Conservation (phyloP, 2,888 invertebrate species). For the Amorpha juglandis region DNA sequence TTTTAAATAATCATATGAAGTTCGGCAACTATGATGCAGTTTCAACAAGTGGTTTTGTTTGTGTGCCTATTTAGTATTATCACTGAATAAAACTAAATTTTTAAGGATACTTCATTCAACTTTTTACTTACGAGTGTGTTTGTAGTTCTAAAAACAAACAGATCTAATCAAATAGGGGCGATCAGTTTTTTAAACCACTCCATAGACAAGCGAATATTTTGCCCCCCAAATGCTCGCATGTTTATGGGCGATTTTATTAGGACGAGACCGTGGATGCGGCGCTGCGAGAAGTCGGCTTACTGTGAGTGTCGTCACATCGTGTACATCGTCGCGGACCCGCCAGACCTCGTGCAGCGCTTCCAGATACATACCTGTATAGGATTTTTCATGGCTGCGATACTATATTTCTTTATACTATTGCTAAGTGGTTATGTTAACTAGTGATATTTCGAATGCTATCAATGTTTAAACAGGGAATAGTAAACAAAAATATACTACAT, state of each 20-base stretch:
- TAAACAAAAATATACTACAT: too few relatives aligned
- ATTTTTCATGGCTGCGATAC: slow-evolving; percentile 13
- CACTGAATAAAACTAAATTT: background rate
- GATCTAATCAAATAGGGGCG: slow-evolving; percentile 23
- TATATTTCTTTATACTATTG: background rate
- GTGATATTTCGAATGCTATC: slow-evolving; percentile 7
- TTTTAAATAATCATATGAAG: too few relatives aligned
- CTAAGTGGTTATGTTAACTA: slow-evolving; percentile 1
- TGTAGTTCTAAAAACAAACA: background rate
- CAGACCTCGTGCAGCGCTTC: slow-evolving; percentile 7
- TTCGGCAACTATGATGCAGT: too few relatives aligned
- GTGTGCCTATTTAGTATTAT: too few relatives aligned
- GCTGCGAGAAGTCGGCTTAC: slow-evolving; percentile 96
- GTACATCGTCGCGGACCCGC: slow-evolving; percentile 29
- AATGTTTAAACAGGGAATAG: background rate
- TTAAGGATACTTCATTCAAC: background rate
- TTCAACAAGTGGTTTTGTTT: too few relatives aligned
- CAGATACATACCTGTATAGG: slow-evolving; percentile 18
- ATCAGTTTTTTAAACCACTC: slow-evolving; percentile 29
- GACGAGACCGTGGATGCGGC: slow-evolving; percentile 97
- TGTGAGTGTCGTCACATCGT: slow-evolving; percentile 78
- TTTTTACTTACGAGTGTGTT: background rate
- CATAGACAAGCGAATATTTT: slow-evolving; percentile 25
- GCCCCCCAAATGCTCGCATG: slow-evolving; percentile 40
- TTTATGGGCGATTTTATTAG: slow-evolving; percentile 72